phyloP scores from a whole-genome alignment of 1,140 invertebrate species.

The Lamellibrachia luymesi region DNA sequence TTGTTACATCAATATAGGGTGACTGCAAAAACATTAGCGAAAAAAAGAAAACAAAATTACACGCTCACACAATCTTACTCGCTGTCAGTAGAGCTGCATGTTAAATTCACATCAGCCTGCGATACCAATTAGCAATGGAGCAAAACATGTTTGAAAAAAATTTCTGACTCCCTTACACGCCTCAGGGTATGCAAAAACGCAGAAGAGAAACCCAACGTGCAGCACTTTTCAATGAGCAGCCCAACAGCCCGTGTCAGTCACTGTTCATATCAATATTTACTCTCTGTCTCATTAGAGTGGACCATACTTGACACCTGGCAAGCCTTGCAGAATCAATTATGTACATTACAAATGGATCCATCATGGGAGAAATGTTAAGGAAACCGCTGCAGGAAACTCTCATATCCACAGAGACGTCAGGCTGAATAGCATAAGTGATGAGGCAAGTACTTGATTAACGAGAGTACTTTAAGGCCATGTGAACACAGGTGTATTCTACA shows the following conservation, averaged over 20 bases:
- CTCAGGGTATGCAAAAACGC: background rate
- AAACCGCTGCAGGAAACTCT: background rate
- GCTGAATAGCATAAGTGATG: background rate
- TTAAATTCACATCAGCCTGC: background rate
- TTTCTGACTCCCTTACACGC: background rate
- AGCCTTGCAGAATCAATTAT: background rate
- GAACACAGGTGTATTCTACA: too few relatives aligned
- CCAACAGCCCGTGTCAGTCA: background rate
- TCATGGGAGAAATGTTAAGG: background rate
- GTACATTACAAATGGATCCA: conserved; percentile 1
- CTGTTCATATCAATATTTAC: conserved; percentile 5
- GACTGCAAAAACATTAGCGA: background rate
- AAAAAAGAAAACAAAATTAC: background rate
- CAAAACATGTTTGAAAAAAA: background rate
- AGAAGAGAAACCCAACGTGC: background rate
- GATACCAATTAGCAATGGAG: background rate
- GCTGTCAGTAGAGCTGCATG: background rate
- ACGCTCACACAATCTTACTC: background rate
- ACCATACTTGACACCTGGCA: background rate
- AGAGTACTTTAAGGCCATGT: background rate
- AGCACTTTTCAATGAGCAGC: background rate
- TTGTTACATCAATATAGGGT: background rate
- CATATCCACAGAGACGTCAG: background rate
- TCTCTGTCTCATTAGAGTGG: background rate
- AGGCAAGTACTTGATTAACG: background rate